A percentile compares a stretch with the other conserved stretches of the same genome.
Evolutionary conservation across 1,140 invertebrate genomes (phyloP).

Genomic region (Drosophila oshimai): DNA sequence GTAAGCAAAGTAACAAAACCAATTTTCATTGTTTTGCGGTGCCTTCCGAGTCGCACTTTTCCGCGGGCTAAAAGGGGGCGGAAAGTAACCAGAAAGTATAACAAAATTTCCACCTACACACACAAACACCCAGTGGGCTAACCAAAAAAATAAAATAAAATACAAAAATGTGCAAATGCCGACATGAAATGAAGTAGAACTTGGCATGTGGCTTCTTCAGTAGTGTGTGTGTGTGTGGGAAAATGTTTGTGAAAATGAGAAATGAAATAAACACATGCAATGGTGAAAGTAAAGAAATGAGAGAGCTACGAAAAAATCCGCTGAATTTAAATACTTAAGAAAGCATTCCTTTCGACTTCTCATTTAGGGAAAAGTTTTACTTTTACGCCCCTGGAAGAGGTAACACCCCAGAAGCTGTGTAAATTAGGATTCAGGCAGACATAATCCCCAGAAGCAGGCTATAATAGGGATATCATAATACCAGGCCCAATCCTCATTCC

Average conservation of each 20-base stretch:
- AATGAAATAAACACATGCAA: conserved; percentile 71
- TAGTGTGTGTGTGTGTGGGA: not conserved
- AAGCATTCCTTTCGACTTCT: conserved; percentile 12
- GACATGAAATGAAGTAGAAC: conserved; percentile 64
- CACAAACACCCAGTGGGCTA: not conserved
- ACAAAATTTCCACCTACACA: conserved; percentile 60
- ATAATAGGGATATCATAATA: conserved; percentile 52
- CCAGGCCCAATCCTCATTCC: conserved; percentile 10
- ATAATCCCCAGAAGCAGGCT: conserved; percentile 14
- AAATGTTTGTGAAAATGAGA: conserved; percentile 49
- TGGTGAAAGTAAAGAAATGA: conserved; percentile 22
- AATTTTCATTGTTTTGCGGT: conserved; percentile 80
- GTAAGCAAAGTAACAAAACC: conserved; percentile 74
- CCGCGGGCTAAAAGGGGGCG: not conserved
- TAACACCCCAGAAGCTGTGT: conserved; percentile 24
- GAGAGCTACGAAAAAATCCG: conserved; percentile 15
- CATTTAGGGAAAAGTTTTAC: conserved; percentile 16
- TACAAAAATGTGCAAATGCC: conserved; percentile 66
- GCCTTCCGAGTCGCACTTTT: conserved; percentile 38
- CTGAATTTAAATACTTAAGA: conserved; percentile 38
- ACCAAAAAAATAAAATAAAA: conserved; percentile 1
- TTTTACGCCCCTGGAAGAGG: conserved; percentile 1
- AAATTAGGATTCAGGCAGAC: conserved; percentile 34
- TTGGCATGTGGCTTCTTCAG: conserved; percentile 36
- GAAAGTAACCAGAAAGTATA: conserved; percentile 65